Conservation (phyloP, 2,113 vertebrate genomes). For the Hucho hucho region DNA sequence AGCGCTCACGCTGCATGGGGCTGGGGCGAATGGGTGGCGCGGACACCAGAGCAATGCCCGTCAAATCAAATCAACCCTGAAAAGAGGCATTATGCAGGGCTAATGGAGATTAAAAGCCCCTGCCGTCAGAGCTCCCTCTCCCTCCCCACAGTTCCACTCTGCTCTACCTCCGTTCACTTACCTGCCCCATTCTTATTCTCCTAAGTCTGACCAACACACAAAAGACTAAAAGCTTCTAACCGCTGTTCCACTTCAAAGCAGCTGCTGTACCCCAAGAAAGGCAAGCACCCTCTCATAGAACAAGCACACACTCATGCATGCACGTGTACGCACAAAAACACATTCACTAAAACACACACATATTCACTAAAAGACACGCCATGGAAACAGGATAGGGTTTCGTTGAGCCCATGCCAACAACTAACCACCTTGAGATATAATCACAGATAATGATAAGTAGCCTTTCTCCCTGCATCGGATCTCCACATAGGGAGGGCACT, state of each 20-base stretch:
- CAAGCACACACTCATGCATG: background rate
- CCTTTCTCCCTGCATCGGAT: too few species aligned
- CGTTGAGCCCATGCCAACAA: too few species aligned
- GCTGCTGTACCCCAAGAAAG: constrained; percentile 10
- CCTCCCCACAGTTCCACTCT: background rate
- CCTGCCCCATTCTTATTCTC: background rate
- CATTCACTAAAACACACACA: background rate
- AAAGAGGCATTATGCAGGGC: constrained; percentile 6
- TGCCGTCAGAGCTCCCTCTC: too few species aligned
- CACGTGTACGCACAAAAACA: background rate
- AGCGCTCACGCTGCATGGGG: too few species aligned
- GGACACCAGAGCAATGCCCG: background rate
- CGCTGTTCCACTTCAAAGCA: constrained; percentile 27
- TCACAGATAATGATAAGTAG: too few species aligned
- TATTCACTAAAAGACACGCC: too few species aligned
- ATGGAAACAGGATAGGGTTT: too few species aligned
- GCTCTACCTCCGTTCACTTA: background rate
- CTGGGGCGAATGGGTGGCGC: background rate
- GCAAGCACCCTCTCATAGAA: background rate
- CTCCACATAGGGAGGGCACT: too few species aligned
- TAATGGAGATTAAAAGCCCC: constrained; percentile 16
- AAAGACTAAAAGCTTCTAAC: constrained; percentile 44
- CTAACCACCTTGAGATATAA: too few species aligned
- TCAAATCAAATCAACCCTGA: constrained; percentile 13
- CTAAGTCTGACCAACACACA: constrained; percentile 31